Conservation (phyloP, 2,797 vertebrate species). For the Neostethus bicornis region DNA sequence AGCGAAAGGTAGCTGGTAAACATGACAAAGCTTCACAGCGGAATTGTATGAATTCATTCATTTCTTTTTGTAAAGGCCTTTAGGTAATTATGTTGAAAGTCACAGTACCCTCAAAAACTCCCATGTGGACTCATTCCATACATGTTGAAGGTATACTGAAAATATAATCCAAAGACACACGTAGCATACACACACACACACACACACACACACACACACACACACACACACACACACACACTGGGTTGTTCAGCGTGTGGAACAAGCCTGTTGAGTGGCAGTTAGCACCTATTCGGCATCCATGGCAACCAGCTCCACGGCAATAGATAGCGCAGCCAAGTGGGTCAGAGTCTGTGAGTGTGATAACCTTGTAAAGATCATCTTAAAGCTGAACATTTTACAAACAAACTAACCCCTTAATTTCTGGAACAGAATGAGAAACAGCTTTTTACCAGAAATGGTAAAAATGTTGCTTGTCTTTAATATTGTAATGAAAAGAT, state of each 20-base stretch:
- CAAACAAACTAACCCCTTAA: slow-evolving; percentile 39
- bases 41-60: slow-evolving; percentile 19
- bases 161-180: slow-evolving; percentile 45
- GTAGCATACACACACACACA: slow-evolving; percentile 39
- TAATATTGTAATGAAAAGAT: slow-evolving; percentile 43
- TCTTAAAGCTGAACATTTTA: slow-evolving; percentile 68
- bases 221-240: slow-evolving; percentile 46
- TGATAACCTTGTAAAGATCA: slow-evolving; percentile 78
- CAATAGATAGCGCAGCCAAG: slow-evolving; percentile 79
- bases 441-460: slow-evolving; percentile 22
- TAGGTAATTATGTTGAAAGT: slow-evolving; percentile 13
- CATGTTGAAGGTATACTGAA: slow-evolving; percentile 27
- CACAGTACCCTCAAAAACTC: slow-evolving; percentile 7
- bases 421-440: slow-evolving; percentile 28
- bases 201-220: slow-evolving; percentile 54
- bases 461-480: slow-evolving; percentile 37
- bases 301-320: slow-evolving; percentile 82
- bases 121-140: slow-evolving; percentile 16
- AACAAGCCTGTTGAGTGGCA: slow-evolving; percentile 82
- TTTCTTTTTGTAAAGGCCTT: slow-evolving; percentile 10
- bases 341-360: slow-evolving; percentile 79
- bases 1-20: slow-evolving; percentile 59
- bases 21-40: slow-evolving; percentile 37
- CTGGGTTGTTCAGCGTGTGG: slow-evolving; percentile 52
- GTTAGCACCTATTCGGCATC: slow-evolving; percentile 83